Base-by-base conservation (phyloP, 1,140 invertebrate species). In the Drosophila mayri region DNA sequence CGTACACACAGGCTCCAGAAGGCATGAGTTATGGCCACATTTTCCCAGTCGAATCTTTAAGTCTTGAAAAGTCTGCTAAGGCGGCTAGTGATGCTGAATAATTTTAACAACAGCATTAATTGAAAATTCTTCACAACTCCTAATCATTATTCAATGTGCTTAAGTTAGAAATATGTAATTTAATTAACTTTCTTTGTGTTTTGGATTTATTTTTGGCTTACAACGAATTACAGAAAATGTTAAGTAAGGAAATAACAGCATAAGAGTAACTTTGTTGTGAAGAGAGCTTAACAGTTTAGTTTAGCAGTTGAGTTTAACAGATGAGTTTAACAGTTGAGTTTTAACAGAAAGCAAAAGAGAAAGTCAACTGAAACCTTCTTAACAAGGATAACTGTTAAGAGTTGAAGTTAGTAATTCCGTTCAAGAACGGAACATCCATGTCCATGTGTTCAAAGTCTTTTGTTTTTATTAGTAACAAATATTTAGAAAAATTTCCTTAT, bases 91-190 rank as follows among this genome's bases (percentile, higher is more conserved):
- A 16, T 37, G 10, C 49, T 49, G 41, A 80, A 37, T 63, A 66
- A 65, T 76, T 25, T 22, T 60, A 43, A 9, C 28, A 65, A 66
- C 58, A 68, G 59, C 54, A 67, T 62, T 87, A 72, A 76, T 62
- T 55, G 46, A 55, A 76, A 65, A 54, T 65, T 68, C 32, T 7
- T 52, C 14, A 52, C 52, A 78, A 40, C 49, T 78, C 14, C 7
- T 0, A 25, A 44, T 49, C 37, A 55, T 43, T 41, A 50, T 58
- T 37, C 37, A 59, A 59, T 30, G 35, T 59, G 11, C 20, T 18
- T n/a, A 25, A 7, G 11, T 22, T 1, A 37, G 16, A 30, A 4
- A 38, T 60, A 38, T 28, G 9, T 57, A 68, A 58, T 40, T 58
- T n/a, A 58, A 58, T 71, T 49, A 41, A 49, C 20, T 49, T 47